A percentile compares a stretch with the other conserved stretches of the same genome.
Evolutionary conservation across 1,140 invertebrate genomes (phyloP).

Genomic region (Lethrus apterus): DNA sequence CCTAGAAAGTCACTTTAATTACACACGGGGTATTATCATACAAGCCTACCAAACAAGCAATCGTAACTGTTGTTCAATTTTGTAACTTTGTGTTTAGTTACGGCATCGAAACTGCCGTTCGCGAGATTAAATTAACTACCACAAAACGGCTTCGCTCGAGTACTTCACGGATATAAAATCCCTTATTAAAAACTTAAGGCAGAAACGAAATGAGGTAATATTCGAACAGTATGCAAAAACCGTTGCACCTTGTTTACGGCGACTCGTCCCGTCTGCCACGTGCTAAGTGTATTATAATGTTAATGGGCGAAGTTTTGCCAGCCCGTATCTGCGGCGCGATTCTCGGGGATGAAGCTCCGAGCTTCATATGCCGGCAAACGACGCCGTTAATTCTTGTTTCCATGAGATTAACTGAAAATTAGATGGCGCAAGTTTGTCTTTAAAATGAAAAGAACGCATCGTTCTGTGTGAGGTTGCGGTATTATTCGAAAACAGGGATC

Average conservation of each 20-base stretch:
- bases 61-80: too few relatives aligned
- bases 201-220: conserved; percentile 6
- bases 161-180: not conserved
- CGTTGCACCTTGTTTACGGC: conserved; percentile 23
- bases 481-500: conserved; percentile 37
- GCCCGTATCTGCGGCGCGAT: conserved; percentile 21
- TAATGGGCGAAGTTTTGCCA: conserved; percentile 36
- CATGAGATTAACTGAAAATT: conserved; percentile 42
- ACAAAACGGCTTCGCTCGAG: too few relatives aligned
- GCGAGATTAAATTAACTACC: too few relatives aligned
- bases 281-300: conserved; percentile 40
- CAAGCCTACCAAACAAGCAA: too few relatives aligned
- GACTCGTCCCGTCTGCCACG: conserved; percentile 26
- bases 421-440: conserved; percentile 41
- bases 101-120: too few relatives aligned
- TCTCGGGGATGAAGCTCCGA: conserved; percentile 23
- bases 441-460: conserved; percentile 38
- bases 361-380: conserved; percentile 40
- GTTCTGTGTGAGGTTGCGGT: conserved; percentile 29
- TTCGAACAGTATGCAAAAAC: conserved; percentile 16
- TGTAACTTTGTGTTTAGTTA: too few relatives aligned
- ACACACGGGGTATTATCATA: too few relatives aligned
- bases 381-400: conserved; percentile 42
- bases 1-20: too few relatives aligned
- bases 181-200: conserved; percentile 9